Base-by-base conservation (phyloP, 2,113 vertebrate genomes). In the Myotis lucifugus region DNA sequence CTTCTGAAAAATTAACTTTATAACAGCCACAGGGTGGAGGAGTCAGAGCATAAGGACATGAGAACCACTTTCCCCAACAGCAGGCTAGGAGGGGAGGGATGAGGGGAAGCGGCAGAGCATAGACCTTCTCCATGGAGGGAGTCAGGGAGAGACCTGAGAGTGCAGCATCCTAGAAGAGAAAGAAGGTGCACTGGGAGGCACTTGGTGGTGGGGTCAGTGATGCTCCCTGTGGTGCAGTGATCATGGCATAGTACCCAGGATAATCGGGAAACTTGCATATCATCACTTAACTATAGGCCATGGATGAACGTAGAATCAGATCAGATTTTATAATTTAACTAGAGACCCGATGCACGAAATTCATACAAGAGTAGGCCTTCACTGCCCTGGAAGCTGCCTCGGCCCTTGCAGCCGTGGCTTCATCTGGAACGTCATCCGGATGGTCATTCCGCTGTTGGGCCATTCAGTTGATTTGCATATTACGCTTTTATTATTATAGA, bases 51-150 rank as follows among this genome's bases (percentile, higher is more conserved):
- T 13, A 50, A 25, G 8, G 67, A n/a, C 2, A 1, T 27, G 11
- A 61, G 72, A 73, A 15, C 10, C 37, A 29, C 17, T 83, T 69
- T 87, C 46, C 79, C 52, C 72, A 67, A 48, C 13, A 86, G 2
- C 11, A n/a, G 12, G 50, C 59, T 21, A 32, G 66, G 46, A 72
- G 40, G 10, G 32, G 15, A 69, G 79, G 61, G 48, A 10, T 48
- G 3, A 17, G 1, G 19, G 3, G 2, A 7, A 29, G 15, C 0
- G 2, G 12, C 17, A 6, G 8, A 40, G 19, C 9, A 66, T 13
- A 54, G 32, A n/a, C 18, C 0, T 0, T 4, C 5, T 37, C 29
- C 11, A 2, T 2, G 54, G 40, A 17, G 32, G 29, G 12, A 37
- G 29, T 2, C 1, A 2, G 74, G 5, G 6, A 25, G 17, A 5